These are phyloP conservation scores for Fopius arisanus DNA, from an alignment of 1,140 invertebrate genomes.

Conservation along the genomic window DNA sequence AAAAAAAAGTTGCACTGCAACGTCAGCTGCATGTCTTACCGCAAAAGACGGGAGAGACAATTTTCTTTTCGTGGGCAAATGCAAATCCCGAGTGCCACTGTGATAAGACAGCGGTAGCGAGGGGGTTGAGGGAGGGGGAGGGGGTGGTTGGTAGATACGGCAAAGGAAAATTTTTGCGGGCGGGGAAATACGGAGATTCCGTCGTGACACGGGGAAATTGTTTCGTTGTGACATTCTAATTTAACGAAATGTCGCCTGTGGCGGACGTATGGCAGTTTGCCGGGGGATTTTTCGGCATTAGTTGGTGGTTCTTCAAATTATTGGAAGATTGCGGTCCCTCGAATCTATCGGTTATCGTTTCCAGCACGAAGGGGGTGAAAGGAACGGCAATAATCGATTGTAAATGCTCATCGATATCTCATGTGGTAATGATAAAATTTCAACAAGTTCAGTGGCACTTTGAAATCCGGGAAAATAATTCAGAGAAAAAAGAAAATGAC, in stretches of 20 bases:
- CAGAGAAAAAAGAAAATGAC: too few species aligned
- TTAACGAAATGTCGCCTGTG: conserved; percentile 33
- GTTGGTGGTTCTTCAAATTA: neutral
- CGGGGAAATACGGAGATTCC: neutral
- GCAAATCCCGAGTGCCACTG: neutral
- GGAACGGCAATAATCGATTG: too few species aligned
- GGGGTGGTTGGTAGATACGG: neutral
- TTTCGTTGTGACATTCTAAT: conserved; percentile 26
- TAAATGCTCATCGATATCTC: too few species aligned
- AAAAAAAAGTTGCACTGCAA: neutral
- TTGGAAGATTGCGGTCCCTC: too few species aligned
- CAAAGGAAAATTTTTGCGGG: neutral
- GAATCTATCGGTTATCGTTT: too few species aligned
- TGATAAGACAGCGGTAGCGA: neutral
- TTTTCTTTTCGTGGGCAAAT: conserved; percentile 18
- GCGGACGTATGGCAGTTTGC: neutral
- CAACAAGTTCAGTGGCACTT: too few species aligned
- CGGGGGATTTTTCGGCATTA: conserved; percentile 7
- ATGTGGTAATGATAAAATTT: too few species aligned
- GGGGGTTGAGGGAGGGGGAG: neutral
- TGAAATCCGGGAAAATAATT: too few species aligned
- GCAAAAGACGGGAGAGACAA: conserved; percentile 13
- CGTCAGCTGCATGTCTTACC: neutral
- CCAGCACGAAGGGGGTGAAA: too few species aligned
- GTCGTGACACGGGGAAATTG: conserved; percentile 22